Percentiles rank a stretch among this genome's conserved stretches.
These are phyloP conservation scores for Artemia sinica DNA, from an alignment of 2,888 invertebrate species.

Conservation along the genomic window DNA sequence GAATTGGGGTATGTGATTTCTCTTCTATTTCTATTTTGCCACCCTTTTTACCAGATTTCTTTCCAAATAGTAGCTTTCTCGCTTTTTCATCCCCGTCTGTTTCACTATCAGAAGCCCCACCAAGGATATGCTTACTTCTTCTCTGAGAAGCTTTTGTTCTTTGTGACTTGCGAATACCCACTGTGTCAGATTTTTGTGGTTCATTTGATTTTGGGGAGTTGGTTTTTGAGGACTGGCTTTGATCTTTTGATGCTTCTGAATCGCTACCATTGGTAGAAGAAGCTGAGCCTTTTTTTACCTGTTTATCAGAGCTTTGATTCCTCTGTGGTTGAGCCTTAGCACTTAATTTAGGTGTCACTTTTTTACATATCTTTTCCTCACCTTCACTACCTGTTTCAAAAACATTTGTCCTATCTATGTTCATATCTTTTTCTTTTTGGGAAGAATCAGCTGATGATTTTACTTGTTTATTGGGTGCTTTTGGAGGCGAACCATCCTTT, in stretches of 20 bases:
- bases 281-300: slow-evolving; percentile 22
- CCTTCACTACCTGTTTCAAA: slow-evolving; percentile 34
- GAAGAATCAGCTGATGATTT: background rate
- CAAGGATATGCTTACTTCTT: slow-evolving; percentile 29
- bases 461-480: background rate
- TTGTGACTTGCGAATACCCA: slow-evolving; percentile 44
- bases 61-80: slow-evolving; percentile 16
- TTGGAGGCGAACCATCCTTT: background rate
- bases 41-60: slow-evolving; percentile 7
- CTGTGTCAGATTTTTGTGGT: slow-evolving; percentile 26
- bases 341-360: slow-evolving; percentile 24
- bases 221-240: slow-evolving; percentile 35
- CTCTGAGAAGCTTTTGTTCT: slow-evolving; percentile 46
- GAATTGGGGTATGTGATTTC: slow-evolving; percentile 21
- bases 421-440: background rate
- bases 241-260: slow-evolving; percentile 26
- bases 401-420: background rate
- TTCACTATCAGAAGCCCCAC: slow-evolving; percentile 27
- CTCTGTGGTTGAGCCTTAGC: slow-evolving; percentile 30
- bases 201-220: slow-evolving; percentile 29
- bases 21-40: slow-evolving; percentile 15
- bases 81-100: slow-evolving; percentile 27
- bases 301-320: slow-evolving; percentile 21
- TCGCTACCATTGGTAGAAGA: slow-evolving; percentile 1
- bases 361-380: slow-evolving; percentile 34